Percentiles rank a stretch among this genome's conserved stretches.
Conservation (phyloP, 2,797 vertebrate genomes). For the Nasua narica region DNA sequence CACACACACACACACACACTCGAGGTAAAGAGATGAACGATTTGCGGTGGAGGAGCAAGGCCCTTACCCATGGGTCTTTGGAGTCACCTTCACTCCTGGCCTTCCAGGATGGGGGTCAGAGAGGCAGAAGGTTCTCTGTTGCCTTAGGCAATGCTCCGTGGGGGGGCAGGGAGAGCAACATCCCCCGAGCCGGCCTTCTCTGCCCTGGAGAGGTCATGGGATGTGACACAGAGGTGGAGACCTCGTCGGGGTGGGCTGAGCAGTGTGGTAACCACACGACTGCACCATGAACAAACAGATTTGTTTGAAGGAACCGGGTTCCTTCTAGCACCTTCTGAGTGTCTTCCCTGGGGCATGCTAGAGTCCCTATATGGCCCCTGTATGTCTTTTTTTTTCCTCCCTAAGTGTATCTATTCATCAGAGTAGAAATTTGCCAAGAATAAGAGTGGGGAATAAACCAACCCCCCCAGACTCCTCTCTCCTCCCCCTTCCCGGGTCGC, state of each 20-base stretch:
- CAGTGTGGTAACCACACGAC: background rate
- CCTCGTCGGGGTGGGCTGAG: background rate
- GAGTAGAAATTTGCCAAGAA: slow-evolving; percentile 22
- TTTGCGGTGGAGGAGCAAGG: background rate
- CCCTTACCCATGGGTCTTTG: background rate
- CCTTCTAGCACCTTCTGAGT: slow-evolving; percentile 18
- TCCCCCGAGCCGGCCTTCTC: background rate
- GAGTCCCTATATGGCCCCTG: background rate
- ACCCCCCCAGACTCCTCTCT: background rate
- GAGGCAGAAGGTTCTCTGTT: background rate
- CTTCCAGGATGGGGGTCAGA: background rate
- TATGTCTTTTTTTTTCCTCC: background rate
- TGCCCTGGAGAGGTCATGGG: background rate
- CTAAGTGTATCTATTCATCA: background rate
- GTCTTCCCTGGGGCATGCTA: background rate
- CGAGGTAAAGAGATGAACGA: background rate
- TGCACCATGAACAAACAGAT: background rate
- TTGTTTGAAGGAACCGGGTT: no score
- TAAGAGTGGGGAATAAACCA: slow-evolving; percentile 67
- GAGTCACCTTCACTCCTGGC: background rate
- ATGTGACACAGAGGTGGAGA: background rate
- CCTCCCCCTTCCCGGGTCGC: slow-evolving; percentile 28
- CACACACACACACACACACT: no score
- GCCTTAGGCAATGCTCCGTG: background rate
- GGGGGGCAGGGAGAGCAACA: background rate